A percentile compares a stretch with the other conserved stretches of the same genome.
Evolutionary conservation across 2,888 invertebrate species (phyloP).

Genomic region (Melanostoma mellinum): DNA sequence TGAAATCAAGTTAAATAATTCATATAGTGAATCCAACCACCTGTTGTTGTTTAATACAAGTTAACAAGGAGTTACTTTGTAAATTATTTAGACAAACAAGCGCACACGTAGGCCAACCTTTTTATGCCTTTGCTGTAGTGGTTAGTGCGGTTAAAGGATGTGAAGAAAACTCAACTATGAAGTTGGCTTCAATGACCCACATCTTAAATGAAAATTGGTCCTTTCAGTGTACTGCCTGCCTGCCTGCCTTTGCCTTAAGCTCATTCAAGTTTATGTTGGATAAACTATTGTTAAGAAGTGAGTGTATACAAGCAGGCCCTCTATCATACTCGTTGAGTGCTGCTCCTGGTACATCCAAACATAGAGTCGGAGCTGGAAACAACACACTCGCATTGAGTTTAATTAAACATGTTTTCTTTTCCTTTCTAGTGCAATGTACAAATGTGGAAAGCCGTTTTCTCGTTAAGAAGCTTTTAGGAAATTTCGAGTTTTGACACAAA

Average conservation of each 20-base stretch:
- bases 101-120: neutral
- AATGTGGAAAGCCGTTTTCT: constrained; percentile 21
- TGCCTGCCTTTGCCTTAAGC: constrained; percentile 11
- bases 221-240: neutral
- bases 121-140: neutral
- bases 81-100: constrained; percentile 62
- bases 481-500: constrained; percentile 22
- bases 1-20: constrained; percentile 35
- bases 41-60: constrained; percentile 54
- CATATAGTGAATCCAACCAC: constrained; percentile 41
- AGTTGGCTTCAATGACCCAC: constrained; percentile 34
- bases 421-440: constrained; percentile 16
- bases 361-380: neutral
- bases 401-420: constrained; percentile 41
- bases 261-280: constrained; percentile 30
- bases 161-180: constrained; percentile 24
- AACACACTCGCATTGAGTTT: constrained; percentile 30
- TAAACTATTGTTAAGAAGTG: constrained; percentile 35
- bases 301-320: constrained; percentile 23
- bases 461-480: constrained; percentile 18
- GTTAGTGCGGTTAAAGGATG: neutral
- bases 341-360: neutral
- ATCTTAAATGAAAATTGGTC: constrained; percentile 26
- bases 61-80: constrained; percentile 51
- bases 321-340: constrained; percentile 16